Percentiles rank a stretch among this genome's conserved stretches.
These are phyloP conservation scores for Eonycteris spelaea DNA, from an alignment of 2,113 vertebrate species.

Conservation along the genomic window DNA sequence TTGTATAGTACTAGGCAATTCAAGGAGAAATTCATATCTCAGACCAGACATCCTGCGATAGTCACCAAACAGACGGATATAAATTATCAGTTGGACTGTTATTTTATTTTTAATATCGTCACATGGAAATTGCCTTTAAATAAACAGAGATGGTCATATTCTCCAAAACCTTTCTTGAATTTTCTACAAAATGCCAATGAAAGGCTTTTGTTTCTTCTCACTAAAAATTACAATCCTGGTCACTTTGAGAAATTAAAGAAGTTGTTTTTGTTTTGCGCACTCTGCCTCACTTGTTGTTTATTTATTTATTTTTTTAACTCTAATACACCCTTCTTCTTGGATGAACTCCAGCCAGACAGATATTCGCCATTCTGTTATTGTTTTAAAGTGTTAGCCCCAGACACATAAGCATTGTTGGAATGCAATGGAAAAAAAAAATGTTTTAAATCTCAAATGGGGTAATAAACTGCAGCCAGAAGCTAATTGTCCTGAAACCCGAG, in stretches of 20 bases:
- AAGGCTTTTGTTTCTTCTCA: background rate
- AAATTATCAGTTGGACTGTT: background rate
- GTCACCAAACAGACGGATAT: background rate
- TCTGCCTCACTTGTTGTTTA: background rate
- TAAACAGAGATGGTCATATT: background rate
- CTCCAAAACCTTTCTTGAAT: background rate
- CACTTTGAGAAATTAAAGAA: background rate
- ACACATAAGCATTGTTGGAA: constrained; percentile 86
- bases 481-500: constrained; percentile 89
- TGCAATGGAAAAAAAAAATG: constrained; percentile 77
- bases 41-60: background rate
- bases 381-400: constrained; percentile 85
- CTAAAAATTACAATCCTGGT: background rate
- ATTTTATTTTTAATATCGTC: background rate
- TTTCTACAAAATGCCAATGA: background rate
- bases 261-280: background rate
- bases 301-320: background rate
- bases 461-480: constrained; percentile 88
- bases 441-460: constrained; percentile 87
- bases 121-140: background rate
- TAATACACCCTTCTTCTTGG: constrained; percentile 48
- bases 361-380: constrained; percentile 84
- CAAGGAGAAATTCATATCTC: background rate
- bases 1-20: background rate
- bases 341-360: constrained; percentile 78